Base-by-base conservation (phyloP, 2,888 invertebrate genomes). In the Punctoribates punctum region DNA sequence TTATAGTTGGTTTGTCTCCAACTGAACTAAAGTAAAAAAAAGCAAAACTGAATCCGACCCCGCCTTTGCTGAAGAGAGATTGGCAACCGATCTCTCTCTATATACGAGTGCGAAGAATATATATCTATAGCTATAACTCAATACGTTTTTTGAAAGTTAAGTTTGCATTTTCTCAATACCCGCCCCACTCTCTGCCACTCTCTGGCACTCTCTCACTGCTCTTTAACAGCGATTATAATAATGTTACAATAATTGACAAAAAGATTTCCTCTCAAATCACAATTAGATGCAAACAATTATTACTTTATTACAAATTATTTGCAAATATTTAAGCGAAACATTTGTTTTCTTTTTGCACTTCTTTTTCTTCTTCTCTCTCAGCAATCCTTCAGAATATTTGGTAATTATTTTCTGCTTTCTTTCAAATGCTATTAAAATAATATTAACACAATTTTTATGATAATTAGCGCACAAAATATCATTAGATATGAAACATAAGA, bases 1-100 rank as follows among this genome's bases (percentile, higher is more conserved):
- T 62, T 62, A 62, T 62, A 62, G 62, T 62, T 62, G 62, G 62
- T 62, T 20, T 62, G 62, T 62, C 62, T 62, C 62, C 62, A 65
- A 65, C 34, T 60, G 25, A 27, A 17, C 15, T 27, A 65, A 38
- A 65, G 62, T 27, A 29, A 65, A 65, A 23, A 25, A 34, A 65
- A 65, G 34, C n/a, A 29, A 65, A 65, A n/a, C 29, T 27, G 27
- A 65, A 65, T 60, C 60, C 60, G 65, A 65, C 65, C 65, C 65
- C 65, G 65, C 65, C 65, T 65, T 65, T 65, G 34, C 65, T 65
- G 65, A 15, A 65, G 65, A 65, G 34, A 38, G 65, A 65, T 65
- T 65, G 65, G 65, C 34, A 65, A 17, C 27, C 62, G 29, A 62
- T 62, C 62, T 62, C 62, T 27, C 51, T 20, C 51, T 51, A n/a